Evolutionary conservation across 2,888 invertebrate species (phyloP), one percentile per base, ranked within the genome.

Genomic region (Aspidapion aeneum): DNA sequence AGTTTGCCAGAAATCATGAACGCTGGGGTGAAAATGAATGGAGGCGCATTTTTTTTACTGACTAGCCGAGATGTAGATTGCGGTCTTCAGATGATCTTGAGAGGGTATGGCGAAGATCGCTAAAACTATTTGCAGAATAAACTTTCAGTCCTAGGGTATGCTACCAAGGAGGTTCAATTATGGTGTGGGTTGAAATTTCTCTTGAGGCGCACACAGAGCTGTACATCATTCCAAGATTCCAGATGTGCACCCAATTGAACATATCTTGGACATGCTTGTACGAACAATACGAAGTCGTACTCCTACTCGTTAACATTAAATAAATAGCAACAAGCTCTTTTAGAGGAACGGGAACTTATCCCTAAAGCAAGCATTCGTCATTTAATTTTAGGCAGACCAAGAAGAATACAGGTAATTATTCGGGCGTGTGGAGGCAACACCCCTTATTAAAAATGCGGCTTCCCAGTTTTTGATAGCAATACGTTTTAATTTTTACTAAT

Each of bases 331-430:
- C n/a, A 66, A 66, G 61, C 57, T 61, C 58, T 58, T 55, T 55
- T 60, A 68, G 63, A 67, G 63, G 63, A 64, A 58, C 56, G 61
- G 60, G 60, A 66, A 49, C 60, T 64, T 65, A 64, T 57, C 52
- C 58, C 58, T 49, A 63, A 57, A 58, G 65, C 62, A 58, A 56
- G 55, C 60, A 63, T 65, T 59, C 57, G 56, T 22, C 63, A 64
- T 58, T 64, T 66, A 64, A 66, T 66, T 66, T 58, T 55, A 55
- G 58, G 58, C 58, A 58, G 9, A 48, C 49, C 49, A 48, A 48
- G 49, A 48, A 48, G n/a, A 48, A 48, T 48, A n/a, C n/a, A 48
- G 49, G n/a, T n/a, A 48, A 48, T 48, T 48, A n/a, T 48, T 48
- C 49, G 9, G n/a, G 49, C 9, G n/a, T 54, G 58, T 58, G 58